phyloP scores from a whole-genome alignment of 1,140 invertebrate species.

The Nasonia giraulti region DNA sequence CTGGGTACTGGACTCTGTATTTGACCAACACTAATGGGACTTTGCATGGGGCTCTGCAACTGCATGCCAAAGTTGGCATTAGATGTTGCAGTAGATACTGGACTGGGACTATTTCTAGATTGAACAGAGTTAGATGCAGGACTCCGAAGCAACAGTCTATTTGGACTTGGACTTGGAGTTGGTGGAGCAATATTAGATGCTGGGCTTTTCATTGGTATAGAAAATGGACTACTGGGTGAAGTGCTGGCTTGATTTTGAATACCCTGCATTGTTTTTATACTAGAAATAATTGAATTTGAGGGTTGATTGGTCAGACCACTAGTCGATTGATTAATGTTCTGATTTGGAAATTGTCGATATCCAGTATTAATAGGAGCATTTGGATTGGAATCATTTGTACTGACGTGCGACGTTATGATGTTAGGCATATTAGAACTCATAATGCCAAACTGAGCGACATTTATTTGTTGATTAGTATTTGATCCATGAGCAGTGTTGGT shows the following conservation, averaged over 20 bases:
- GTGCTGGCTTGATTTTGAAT: slow-evolving; percentile 69
- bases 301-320: slow-evolving; percentile 57
- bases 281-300: slow-evolving; percentile 64
- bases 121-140: slow-evolving; percentile 73
- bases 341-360: slow-evolving; percentile 65
- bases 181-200: slow-evolving; percentile 72
- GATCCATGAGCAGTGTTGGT: slow-evolving; percentile 64
- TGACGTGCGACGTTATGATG: slow-evolving; percentile 64
- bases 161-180: slow-evolving; percentile 72
- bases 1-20: slow-evolving; percentile 73
- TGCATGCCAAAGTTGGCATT: slow-evolving; percentile 70
- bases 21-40: slow-evolving; percentile 71
- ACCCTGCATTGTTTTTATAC: slow-evolving; percentile 70
- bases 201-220: slow-evolving; percentile 72
- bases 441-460: slow-evolving; percentile 68
- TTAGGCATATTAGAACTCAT: slow-evolving; percentile 70
- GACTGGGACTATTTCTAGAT: slow-evolving; percentile 71
- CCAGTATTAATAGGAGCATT: slow-evolving; percentile 49
- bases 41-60: slow-evolving; percentile 73
- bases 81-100: slow-evolving; percentile 65
- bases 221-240: slow-evolving; percentile 71
- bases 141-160: slow-evolving; percentile 68
- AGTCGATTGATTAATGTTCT: slow-evolving; percentile 48
- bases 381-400: slow-evolving; percentile 42
- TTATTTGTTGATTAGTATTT: slow-evolving; percentile 65